Evolutionary conservation across 2,888 invertebrate species (phyloP), one percentile per base, ranked within the genome.

Genomic region (Polyploca ridens): DNA sequence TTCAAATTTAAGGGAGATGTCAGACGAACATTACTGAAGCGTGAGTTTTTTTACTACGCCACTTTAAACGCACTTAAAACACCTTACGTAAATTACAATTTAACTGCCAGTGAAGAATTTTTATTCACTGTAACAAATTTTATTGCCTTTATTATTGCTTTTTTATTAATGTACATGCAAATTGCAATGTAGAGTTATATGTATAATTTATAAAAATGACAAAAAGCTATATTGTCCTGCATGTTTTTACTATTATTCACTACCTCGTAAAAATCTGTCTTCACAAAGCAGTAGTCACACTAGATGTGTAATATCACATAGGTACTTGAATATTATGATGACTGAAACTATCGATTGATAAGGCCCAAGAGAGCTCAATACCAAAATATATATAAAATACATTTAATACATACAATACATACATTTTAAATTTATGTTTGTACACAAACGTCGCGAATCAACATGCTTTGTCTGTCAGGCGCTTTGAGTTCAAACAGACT

Each of bases 401-500:
- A n/a, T n/a, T n/a, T n/a, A n/a, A n/a, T n/a, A n/a, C n/a, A n/a
- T n/a, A n/a, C n/a, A n/a, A n/a, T n/a, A n/a, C n/a, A n/a, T n/a
- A 19, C 19, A 76, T 69, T 69, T 63, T 27, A 74, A 74, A 72
- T 70, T 54, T 54, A 54, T 7, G 54, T 16, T 49, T 16, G 7
- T 7, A 16, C 16, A 49, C 49, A 54, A 54, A 54, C 54, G 54
- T 8, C 10, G 54, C 54, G 54, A 19, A 5, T 54, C 54, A 6
- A 54, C 54, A 54, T 11, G 44, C 41, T 8, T 27, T 41, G 59
- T 76, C 73, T 78, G 70, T 64, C 59, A 63, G 67, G 69, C 64
- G 73, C 69, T 72, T 76, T 81, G 79, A 80, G 82, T 82, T 83
- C 83, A 86, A 88, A 84, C 81, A 85, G 81, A 74, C 79, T 75